These are phyloP conservation scores for Axea sp. DNA, from an alignment of 2,888 invertebrate genomes.

Conservation along the genomic window DNA sequence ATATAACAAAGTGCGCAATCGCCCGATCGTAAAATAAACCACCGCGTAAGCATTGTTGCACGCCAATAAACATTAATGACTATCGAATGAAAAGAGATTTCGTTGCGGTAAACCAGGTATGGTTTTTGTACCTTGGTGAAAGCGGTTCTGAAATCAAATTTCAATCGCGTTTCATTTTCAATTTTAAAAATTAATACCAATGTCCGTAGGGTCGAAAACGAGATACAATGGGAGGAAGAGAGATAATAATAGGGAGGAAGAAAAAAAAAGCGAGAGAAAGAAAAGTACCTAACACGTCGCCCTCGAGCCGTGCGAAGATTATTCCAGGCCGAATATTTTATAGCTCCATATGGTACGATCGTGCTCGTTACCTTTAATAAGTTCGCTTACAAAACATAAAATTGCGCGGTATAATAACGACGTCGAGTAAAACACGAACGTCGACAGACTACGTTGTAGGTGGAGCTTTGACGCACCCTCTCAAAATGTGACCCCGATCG, in stretches of 20 bases:
- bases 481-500: conserved; percentile 31
- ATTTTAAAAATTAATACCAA: too few species aligned
- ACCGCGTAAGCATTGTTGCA: not conserved
- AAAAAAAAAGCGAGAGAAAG: too few species aligned
- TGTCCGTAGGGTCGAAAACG: too few species aligned
- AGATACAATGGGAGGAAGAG: too few species aligned
- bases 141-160: conserved; percentile 24
- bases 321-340: conserved; percentile 67
- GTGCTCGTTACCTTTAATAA: conserved; percentile 73
- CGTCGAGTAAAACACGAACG: conserved; percentile 60
- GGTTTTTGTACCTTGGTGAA: not conserved
- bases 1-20: too few species aligned
- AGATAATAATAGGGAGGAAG: too few species aligned
- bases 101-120: conserved; percentile 21
- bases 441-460: conserved; percentile 68
- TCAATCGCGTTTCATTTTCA: too few species aligned
- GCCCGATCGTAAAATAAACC: conserved; percentile 7
- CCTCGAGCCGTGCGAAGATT: conserved; percentile 61
- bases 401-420: conserved; percentile 66
- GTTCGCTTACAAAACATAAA: conserved; percentile 70
- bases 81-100: not conserved
- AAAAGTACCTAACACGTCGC: conserved; percentile 26
- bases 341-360: conserved; percentile 65
- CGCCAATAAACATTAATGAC: conserved; percentile 29
- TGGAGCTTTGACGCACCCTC: conserved; percentile 69